These are phyloP conservation scores for Lepidothrix coronata DNA, from an alignment of 2,113 vertebrate genomes.

Conservation along the genomic window DNA sequence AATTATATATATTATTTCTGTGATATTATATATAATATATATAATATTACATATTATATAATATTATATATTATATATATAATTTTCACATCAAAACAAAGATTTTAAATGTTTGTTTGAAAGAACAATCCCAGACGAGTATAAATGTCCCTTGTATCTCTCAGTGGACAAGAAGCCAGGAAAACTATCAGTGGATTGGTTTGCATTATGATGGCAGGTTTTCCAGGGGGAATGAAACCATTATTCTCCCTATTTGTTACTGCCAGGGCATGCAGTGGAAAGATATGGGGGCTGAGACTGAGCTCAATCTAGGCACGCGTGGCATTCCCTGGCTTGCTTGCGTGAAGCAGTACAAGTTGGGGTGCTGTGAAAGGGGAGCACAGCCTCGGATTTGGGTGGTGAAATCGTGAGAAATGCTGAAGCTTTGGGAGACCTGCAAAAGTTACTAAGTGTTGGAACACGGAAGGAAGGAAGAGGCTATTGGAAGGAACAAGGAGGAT, in stretches of 20 bases:
- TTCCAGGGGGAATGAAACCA: neutral
- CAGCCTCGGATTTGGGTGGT: neutral
- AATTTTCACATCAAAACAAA: neutral
- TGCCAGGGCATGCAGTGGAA: neutral
- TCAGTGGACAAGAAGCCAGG: neutral
- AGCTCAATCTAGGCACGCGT: neutral
- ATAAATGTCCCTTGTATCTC: neutral
- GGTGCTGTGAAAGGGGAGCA: neutral
- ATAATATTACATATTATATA: no score
- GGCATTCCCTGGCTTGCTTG: neutral
- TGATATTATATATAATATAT: no score
- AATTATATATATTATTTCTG: no score
- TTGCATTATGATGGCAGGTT: neutral
- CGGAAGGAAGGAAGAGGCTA: neutral
- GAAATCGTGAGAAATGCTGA: neutral
- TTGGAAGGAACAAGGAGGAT: neutral
- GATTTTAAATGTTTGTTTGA: neutral
- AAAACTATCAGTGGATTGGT: neutral
- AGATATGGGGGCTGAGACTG: neutral
- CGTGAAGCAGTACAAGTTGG: neutral
- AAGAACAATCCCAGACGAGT: neutral
- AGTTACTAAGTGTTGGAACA: neutral
- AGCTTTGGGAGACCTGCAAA: neutral
- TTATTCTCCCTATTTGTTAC: neutral
- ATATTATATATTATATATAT: no score